Evolutionary conservation across 2,888 invertebrate genomes (phyloP).

Genomic region (Napeogenes sylphis): DNA sequence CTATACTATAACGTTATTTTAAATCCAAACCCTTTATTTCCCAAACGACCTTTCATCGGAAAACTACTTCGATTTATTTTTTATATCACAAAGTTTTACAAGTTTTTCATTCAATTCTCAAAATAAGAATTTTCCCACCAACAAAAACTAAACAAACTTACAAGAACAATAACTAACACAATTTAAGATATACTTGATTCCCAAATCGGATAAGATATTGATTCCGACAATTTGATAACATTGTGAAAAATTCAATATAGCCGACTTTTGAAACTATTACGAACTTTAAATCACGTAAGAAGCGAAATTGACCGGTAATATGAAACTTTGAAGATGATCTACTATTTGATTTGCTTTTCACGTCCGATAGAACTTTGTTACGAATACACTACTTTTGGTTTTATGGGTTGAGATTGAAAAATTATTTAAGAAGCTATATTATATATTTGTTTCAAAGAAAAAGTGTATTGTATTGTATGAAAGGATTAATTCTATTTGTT

Average conservation of each 20-base stretch:
- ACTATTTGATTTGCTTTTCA: conserved; percentile 3
- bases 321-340: conserved; percentile 4
- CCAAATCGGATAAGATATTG: neutral
- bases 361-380: neutral
- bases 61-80: too few relatives aligned
- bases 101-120: too few relatives aligned
- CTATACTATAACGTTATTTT: too few relatives aligned
- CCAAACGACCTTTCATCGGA: too few relatives aligned
- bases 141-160: too few relatives aligned
- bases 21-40: too few relatives aligned
- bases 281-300: conserved; percentile 5
- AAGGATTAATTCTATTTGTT: too few relatives aligned
- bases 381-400: conserved; percentile 1
- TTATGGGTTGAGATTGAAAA: neutral
- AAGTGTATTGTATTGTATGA: too few relatives aligned
- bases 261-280: conserved; percentile 1
- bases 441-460: too few relatives aligned
- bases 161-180: too few relatives aligned
- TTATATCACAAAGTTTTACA: too few relatives aligned
- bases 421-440: neutral
- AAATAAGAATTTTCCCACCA: too few relatives aligned
- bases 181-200: neutral
- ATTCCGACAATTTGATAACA: neutral
- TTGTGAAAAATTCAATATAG: neutral
- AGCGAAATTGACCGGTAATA: conserved; percentile 3